Base-by-base conservation (phyloP, 2,888 invertebrate genomes). In the Ectemnius cavifrons region DNA sequence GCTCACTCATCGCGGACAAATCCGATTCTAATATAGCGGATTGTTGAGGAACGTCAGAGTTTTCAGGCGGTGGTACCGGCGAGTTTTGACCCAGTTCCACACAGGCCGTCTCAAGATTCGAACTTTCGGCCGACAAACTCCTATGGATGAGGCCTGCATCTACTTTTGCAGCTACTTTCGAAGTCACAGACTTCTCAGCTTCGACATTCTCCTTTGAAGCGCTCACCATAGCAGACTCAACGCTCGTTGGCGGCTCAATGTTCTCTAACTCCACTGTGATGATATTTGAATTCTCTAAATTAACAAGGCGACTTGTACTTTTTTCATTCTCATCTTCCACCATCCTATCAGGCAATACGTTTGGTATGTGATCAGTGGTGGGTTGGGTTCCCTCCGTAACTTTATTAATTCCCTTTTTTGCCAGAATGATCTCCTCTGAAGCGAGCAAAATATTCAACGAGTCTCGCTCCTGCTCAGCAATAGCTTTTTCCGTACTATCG, bases 41-140 rank as follows among this genome's bases (percentile, higher is more conserved):
- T 52, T 23, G 67, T 71, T 66, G 60, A 64, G 69, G 63, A 27
- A 18, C 27, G 28, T 18, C 61, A 45, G 47, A 45, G 67, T 46
- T 77, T 57, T 49, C 62, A n/a, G 57, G 28, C 11, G 56, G 46
- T 37, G 37, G 37, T 6, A 37, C 8, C 57, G 45, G 18, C 49
- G 71, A 67, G 65, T 63, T 57, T 60, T 71, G 61, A 75, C 70
- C 73, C 46, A 56, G 37, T 72, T 66, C 23, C 6, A 49, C n/a
- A 14, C 45, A 37, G 11, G 49, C 63, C 63, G 63, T 27, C 57
- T 46, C 52, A 63, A 59, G 65, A 67, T 59, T 65, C 11, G 61
- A 58, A 69, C 37, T 52, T 70, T 27, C 63, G 18, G 5, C 56
- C 45, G 62, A 66, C 23, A 23, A 74, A 4, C 16, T 62, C 8